Conservation (phyloP, 2,888 invertebrate species). For the Lithophane ornitopus region DNA sequence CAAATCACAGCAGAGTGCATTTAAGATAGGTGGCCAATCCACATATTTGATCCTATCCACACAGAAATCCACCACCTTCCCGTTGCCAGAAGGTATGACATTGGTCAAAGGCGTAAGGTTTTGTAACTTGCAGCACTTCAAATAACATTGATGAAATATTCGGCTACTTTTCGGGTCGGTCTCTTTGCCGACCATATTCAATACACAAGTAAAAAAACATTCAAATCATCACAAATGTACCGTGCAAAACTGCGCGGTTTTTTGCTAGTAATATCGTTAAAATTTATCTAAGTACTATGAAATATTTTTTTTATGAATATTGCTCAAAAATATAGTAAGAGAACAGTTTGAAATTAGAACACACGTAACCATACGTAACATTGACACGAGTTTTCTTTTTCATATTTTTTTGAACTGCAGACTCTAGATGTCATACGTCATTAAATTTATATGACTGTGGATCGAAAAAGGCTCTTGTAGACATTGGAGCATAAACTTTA, state of each 20-base stretch:
- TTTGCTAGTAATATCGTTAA: constrained; percentile 68
- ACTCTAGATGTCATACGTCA: constrained; percentile 14
- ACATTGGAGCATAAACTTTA: no score
- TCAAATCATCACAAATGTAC: constrained; percentile 66
- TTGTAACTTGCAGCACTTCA: constrained; percentile 88
- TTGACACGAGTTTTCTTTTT: constrained; percentile 65
- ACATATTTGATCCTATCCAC: constrained; percentile 94
- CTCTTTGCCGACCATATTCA: constrained; percentile 86
- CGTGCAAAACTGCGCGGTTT: constrained; percentile 66
- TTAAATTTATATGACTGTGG: neutral
- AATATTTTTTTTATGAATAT: constrained; percentile 76
- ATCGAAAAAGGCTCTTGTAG: no score
- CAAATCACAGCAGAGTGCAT: constrained; percentile 93
- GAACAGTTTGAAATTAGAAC: constrained; percentile 79
- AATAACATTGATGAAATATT: constrained; percentile 88
- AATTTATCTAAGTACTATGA: constrained; percentile 68
- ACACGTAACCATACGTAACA: constrained; percentile 67
- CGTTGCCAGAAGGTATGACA: constrained; percentile 85
- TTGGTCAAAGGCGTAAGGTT: constrained; percentile 84
- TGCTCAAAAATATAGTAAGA: constrained; percentile 77
- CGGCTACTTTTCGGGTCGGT: constrained; percentile 83
- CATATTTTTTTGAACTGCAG: neutral
- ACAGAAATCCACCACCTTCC: constrained; percentile 92
- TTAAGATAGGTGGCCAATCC: constrained; percentile 94
- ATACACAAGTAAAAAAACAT: constrained; percentile 76